Conservation (phyloP, 2,888 invertebrate species). For the Drosophila silvestris region DNA sequence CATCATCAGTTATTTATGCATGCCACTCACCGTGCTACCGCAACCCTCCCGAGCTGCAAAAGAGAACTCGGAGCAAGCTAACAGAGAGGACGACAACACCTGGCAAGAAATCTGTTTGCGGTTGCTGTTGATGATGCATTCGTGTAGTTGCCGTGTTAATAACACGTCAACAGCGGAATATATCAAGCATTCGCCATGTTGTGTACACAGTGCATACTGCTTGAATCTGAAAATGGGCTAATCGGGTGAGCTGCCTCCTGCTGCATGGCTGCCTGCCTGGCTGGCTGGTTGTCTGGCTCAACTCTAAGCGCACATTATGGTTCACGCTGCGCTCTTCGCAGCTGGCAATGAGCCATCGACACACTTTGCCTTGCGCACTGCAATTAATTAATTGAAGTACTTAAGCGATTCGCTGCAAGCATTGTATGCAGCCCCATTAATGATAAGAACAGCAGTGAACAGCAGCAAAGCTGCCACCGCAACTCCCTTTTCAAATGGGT, state of each 20-base stretch:
- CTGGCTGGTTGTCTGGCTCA: slow-evolving; percentile 18
- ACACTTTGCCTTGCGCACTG: slow-evolving; percentile 69
- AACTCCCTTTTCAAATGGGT: slow-evolving; percentile 62
- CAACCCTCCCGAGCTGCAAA: slow-evolving; percentile 18
- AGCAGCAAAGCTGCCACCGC: slow-evolving; percentile 3
- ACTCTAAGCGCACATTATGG: slow-evolving; percentile 71
- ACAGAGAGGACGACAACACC: slow-evolving; percentile 61
- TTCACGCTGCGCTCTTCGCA: slow-evolving; percentile 51
- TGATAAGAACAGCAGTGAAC: slow-evolving; percentile 20
- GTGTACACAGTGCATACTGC: slow-evolving; percentile 48
- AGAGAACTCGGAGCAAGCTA: slow-evolving; percentile 18
- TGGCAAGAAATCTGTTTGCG: slow-evolving; percentile 36
- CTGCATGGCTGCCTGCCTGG: background rate
- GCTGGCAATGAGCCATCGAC: slow-evolving; percentile 62
- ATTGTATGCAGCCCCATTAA: slow-evolving; percentile 52
- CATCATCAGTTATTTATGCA: slow-evolving; percentile 78
- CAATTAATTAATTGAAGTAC: slow-evolving; percentile 80
- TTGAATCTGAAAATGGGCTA: slow-evolving; percentile 12
- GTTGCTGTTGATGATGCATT: slow-evolving; percentile 52
- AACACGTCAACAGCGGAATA: slow-evolving; percentile 67
- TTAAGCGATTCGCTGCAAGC: slow-evolving; percentile 49
- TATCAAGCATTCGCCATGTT: slow-evolving; percentile 69
- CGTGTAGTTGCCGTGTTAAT: slow-evolving; percentile 70
- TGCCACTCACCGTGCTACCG: slow-evolving; percentile 15
- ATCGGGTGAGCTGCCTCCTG: background rate